phyloP scores from a whole-genome alignment of 2,113 vertebrate genomes.

The Aplodontia rufa region DNA sequence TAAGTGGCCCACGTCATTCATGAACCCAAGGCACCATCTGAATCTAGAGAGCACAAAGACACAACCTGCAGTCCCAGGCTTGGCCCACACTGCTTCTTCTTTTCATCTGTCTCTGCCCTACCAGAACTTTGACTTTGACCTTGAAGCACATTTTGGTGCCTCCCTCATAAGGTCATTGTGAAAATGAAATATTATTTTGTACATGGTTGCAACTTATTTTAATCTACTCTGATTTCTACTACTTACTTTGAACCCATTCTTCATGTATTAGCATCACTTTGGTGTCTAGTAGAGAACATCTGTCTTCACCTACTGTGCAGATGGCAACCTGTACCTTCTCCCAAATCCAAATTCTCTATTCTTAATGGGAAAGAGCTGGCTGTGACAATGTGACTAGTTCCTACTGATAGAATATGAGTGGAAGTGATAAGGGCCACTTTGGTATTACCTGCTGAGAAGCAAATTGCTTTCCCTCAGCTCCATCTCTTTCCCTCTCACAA shows the following conservation, averaged over 20 bases:
- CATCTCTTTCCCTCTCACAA: background rate
- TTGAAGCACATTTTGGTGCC: background rate
- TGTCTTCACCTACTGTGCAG: background rate
- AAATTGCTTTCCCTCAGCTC: background rate
- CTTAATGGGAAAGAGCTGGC: background rate
- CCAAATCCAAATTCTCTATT: background rate
- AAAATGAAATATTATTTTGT: conserved; percentile 22
- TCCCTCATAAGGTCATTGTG: background rate
- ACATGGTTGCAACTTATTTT: background rate
- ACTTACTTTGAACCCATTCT: background rate
- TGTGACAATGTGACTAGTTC: background rate
- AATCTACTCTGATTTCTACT: background rate
- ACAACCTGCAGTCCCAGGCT: background rate
- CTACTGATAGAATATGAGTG: background rate
- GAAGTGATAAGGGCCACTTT: background rate
- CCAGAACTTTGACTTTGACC: background rate
- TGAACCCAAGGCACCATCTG: background rate
- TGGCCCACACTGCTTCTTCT: background rate
- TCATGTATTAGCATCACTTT: background rate
- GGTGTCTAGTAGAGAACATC: background rate
- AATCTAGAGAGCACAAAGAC: background rate
- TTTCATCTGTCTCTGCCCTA: background rate
- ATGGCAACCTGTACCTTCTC: background rate
- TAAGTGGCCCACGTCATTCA: background rate
- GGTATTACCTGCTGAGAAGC: background rate